phyloP scores from a whole-genome alignment of 2,888 invertebrate species.

The Drosophila lacicola region DNA sequence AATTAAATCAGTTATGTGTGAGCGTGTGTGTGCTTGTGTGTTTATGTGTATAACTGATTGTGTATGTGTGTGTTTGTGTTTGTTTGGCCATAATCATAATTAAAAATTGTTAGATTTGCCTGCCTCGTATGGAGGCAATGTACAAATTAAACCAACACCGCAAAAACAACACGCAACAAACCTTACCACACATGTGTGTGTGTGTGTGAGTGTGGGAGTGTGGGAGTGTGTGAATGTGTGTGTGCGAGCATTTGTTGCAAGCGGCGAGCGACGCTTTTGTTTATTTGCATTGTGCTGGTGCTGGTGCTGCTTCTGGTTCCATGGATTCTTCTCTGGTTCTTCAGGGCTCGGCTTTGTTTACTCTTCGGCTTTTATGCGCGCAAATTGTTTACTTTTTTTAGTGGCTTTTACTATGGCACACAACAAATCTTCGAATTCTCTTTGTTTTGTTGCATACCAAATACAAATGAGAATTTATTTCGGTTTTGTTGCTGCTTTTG shows the following conservation, averaged over 20 bases:
- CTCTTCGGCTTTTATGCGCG: slow-evolving; percentile 65
- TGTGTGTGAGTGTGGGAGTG: slow-evolving; percentile 13
- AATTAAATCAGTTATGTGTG: slow-evolving; percentile 43
- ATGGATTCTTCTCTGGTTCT: slow-evolving; percentile 10
- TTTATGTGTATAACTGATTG: background rate
- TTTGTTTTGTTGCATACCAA: slow-evolving; percentile 13
- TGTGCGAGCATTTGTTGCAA: slow-evolving; percentile 63
- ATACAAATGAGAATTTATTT: slow-evolving; percentile 7
- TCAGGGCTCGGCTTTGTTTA: slow-evolving; percentile 54
- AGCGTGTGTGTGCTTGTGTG: background rate
- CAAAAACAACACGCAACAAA: slow-evolving; percentile 44
- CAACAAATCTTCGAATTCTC: slow-evolving; percentile 46
- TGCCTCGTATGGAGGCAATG: slow-evolving; percentile 18
- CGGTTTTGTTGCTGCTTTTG: background rate
- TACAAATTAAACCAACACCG: slow-evolving; percentile 53
- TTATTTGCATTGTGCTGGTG: slow-evolving; percentile 73
- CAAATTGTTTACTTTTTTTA: slow-evolving; percentile 78
- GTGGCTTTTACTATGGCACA: slow-evolving; percentile 69
- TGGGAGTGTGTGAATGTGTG: slow-evolving; percentile 39
- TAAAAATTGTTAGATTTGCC: slow-evolving; percentile 60
- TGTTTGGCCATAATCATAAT: slow-evolving; percentile 70
- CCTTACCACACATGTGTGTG: slow-evolving; percentile 36
- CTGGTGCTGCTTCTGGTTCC: slow-evolving; percentile 34
- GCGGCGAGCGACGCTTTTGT: slow-evolving; percentile 62
- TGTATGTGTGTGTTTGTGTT: slow-evolving; percentile 31